Base-by-base conservation (phyloP, 2,113 vertebrate species). In the Geococcyx californianus region DNA sequence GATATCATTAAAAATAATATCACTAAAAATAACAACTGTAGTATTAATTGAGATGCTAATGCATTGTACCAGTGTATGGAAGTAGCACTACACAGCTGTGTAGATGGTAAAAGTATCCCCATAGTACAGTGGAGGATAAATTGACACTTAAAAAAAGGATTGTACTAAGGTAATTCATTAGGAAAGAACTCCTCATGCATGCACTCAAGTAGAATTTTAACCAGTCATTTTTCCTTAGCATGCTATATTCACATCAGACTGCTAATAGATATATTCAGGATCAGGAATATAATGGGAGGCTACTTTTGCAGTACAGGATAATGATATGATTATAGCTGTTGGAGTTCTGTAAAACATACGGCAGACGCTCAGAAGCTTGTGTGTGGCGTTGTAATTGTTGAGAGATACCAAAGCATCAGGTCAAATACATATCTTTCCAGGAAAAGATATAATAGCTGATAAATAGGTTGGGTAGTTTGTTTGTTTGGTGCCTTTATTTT, bases 311-410 rank as follows among this genome's bases (percentile, higher is more conserved):
- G n/a, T 42, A 21, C n/a, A 40, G 62, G 40, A 10, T 64, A 81
- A 81, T 68, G 58, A 56, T 63, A 23, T 4, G 16, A 33, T 66
- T 52, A 42, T 59, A 55, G 72, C 62, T 81, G 42, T 69, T 87
- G 40, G 24, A 45, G 40, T 77, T 28, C 42, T 3, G 6, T 81
- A n/a, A 82, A 79, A 15, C 1, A 2, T 40, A 25, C 1, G 0
- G 66, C 29, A 59, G 54, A 47, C 2, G 5, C 44, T 79, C 47
- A 85, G 74, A 40, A 79, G 40, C 44, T 40, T 60, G 4, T 69
- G 3, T 18, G 7, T 70, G 9, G 24, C 83, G 34, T 24, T 88
- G 88, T 56, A 62, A 19, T 66, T 86, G 18, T 42, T 38, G 34
- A 86, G 64, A 74, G 42, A 42, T 66, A 87, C 11, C 34, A 42